phyloP scores from a whole-genome alignment of 2,113 vertebrate genomes.

The Percopsis transmontana region DNA sequence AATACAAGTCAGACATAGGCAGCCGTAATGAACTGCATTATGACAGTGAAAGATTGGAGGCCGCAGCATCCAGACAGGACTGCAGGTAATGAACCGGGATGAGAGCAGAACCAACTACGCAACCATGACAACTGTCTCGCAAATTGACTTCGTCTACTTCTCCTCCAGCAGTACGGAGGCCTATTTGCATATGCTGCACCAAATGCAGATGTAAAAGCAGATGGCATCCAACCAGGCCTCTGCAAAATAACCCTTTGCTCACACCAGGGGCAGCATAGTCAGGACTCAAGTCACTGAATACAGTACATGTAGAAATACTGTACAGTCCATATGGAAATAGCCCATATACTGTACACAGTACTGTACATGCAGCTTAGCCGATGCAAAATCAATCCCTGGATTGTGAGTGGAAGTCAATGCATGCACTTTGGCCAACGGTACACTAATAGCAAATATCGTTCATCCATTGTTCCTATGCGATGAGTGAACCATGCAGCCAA shows the following conservation, averaged over 20 bases:
- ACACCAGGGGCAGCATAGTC: slow-evolving; percentile 69
- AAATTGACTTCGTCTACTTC: slow-evolving; percentile 52
- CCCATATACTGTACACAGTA: slow-evolving; percentile 51
- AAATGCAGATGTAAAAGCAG: slow-evolving; percentile 61
- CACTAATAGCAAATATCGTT: slow-evolving; percentile 39
- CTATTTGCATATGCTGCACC: slow-evolving; percentile 66
- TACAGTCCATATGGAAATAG: slow-evolving; percentile 13
- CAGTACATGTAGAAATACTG: slow-evolving; percentile 40
- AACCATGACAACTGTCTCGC: slow-evolving; percentile 61
- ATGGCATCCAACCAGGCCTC: slow-evolving; percentile 66
- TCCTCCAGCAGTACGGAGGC: slow-evolving; percentile 53
- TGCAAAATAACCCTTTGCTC: slow-evolving; percentile 42
- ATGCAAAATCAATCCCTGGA: slow-evolving; percentile 33
- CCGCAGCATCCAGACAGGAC: slow-evolving; percentile 43
- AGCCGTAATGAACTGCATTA: slow-evolving; percentile 48
- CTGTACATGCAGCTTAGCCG: slow-evolving; percentile 65
- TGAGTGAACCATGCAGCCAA: slow-evolving; percentile 78
- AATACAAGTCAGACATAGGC: slow-evolving; percentile 45
- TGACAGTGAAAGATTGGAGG: slow-evolving; percentile 45
- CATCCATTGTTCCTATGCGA: slow-evolving; percentile 58
- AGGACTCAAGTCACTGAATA: slow-evolving; percentile 48
- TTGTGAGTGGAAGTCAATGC: slow-evolving; percentile 44
- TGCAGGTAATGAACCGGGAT: slow-evolving; percentile 60
- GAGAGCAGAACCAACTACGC: slow-evolving; percentile 51
- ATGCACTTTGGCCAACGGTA: slow-evolving; percentile 56